These are phyloP conservation scores for Lanistes nyassanus DNA, from an alignment of 1,140 invertebrate species.

Conservation along the genomic window DNA sequence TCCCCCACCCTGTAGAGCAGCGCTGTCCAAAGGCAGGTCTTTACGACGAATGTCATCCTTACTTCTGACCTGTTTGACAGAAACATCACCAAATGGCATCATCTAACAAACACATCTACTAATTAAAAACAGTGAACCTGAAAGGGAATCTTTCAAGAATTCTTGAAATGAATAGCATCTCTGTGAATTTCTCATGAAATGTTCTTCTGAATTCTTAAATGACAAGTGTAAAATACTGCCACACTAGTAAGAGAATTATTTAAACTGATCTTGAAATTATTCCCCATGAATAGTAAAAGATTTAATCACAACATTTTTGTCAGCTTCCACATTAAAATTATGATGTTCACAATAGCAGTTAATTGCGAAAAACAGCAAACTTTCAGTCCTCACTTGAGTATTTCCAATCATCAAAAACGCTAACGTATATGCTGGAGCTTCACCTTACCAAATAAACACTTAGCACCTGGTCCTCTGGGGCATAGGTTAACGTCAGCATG, in stretches of 20 bases:
- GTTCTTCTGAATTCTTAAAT: too few relatives aligned
- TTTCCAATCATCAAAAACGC: not conserved
- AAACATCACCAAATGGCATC: not conserved
- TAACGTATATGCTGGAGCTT: not conserved
- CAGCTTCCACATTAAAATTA: not conserved
- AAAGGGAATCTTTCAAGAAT: too few relatives aligned
- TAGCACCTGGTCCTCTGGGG: not conserved
- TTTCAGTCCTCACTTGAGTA: not conserved
- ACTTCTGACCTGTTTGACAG: not conserved
- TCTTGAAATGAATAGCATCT: too few relatives aligned
- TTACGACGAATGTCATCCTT: not conserved
- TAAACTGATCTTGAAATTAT: not conserved
- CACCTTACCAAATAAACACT: slow-evolving; percentile 23
- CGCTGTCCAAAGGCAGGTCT: not conserved
- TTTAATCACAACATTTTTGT: not conserved
- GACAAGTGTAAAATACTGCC: too few relatives aligned
- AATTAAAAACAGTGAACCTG: too few relatives aligned
- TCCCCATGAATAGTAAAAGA: not conserved
- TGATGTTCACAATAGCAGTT: too few relatives aligned
- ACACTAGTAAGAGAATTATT: too few relatives aligned
- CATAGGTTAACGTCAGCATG: slow-evolving; percentile 31
- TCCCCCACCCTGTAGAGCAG: slow-evolving; percentile 31
- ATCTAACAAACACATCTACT: not conserved
- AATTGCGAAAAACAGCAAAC: too few relatives aligned
- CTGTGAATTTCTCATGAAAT: too few relatives aligned